Evolutionary conservation across 2,797 vertebrate genomes (phyloP).

Genomic region (Acrossocheilus fasciatus): DNA sequence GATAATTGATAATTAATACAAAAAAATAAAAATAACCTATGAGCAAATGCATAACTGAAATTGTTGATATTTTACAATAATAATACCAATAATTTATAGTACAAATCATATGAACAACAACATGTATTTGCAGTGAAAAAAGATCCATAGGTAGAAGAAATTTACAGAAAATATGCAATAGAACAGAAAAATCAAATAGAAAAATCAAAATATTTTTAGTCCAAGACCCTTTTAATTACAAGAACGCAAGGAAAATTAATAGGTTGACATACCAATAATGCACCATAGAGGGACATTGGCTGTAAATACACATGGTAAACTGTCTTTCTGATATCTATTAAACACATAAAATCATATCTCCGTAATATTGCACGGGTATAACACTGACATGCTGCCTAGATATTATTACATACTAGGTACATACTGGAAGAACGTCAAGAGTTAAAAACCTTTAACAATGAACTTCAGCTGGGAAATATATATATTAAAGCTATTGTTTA

Average conservation of each 20-base stretch:
- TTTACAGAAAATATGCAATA: neutral
- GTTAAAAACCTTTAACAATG: conserved; percentile 49
- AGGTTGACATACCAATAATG: neutral
- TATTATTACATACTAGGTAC: conserved; percentile 31
- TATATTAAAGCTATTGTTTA: conserved; percentile 52
- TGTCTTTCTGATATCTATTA: neutral
- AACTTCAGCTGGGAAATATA: conserved; percentile 48
- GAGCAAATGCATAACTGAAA: neutral
- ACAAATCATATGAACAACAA: neutral
- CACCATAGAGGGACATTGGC: neutral
- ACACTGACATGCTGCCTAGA: neutral
- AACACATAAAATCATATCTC: neutral
- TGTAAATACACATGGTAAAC: neutral
- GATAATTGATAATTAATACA: neutral
- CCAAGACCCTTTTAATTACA: neutral
- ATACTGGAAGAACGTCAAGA: conserved; percentile 27
- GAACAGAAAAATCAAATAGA: neutral
- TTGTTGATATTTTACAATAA: neutral
- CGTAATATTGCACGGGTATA: conserved; percentile 28
- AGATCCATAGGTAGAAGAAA: neutral
- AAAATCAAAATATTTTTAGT: neutral
- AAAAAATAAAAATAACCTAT: neutral
- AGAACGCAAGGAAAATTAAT: neutral
- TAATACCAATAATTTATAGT: neutral
- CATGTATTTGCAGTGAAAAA: neutral